These are phyloP conservation scores for Premnoplex brunnescens DNA, from an alignment of 2,797 vertebrate genomes.

Conservation along the genomic window DNA sequence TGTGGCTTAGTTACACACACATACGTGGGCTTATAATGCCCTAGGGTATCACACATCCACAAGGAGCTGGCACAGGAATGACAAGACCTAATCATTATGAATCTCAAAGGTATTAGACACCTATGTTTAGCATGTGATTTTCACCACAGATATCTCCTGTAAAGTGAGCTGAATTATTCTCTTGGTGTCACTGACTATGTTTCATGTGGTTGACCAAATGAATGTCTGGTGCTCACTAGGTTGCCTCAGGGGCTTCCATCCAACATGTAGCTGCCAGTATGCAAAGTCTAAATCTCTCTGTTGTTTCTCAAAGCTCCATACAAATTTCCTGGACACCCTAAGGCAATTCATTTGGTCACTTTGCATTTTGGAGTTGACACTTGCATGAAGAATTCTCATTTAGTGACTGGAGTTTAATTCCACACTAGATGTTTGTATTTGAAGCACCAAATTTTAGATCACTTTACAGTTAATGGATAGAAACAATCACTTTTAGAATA, in stretches of 20 bases:
- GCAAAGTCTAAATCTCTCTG: not conserved
- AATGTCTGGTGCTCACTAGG: accelerated
- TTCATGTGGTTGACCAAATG: not conserved
- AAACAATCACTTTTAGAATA: not conserved
- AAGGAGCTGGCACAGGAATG: not conserved
- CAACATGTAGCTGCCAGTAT: not conserved
- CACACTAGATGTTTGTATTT: not conserved
- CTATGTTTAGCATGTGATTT: not conserved
- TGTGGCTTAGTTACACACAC: not conserved
- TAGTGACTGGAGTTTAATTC: not conserved
- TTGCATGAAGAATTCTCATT: not conserved
- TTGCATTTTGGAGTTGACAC: not conserved
- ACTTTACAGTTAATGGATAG: not conserved
- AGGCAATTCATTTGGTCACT: not conserved
- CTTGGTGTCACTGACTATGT: not conserved
- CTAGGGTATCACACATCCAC: not conserved
- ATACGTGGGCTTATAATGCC: not conserved
- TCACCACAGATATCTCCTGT: not conserved
- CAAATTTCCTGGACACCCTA: not conserved
- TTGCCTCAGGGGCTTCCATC: not conserved
- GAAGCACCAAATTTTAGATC: not conserved
- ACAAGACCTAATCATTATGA: not conserved
- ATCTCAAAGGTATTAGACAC: not conserved
- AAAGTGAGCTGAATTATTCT: not conserved
- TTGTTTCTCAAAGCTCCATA: not conserved